Evolutionary conservation across 2,888 invertebrate genomes (phyloP).

Genomic region (Cheiracanthium punctorium): DNA sequence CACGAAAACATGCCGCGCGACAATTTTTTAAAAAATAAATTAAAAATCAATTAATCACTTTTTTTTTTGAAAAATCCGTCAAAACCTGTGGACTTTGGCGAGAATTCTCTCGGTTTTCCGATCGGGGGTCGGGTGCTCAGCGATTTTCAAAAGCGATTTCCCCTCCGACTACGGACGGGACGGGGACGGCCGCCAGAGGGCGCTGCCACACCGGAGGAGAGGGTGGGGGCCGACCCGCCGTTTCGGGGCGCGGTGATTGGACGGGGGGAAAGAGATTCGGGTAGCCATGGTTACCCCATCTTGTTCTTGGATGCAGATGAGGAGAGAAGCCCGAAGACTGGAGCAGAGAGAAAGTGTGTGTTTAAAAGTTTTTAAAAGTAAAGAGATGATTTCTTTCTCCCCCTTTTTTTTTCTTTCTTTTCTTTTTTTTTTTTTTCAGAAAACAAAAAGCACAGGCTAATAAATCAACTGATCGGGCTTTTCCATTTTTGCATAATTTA

Average conservation of each 20-base stretch:
- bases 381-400: background rate
- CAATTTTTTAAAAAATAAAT: background rate
- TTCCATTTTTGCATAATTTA: too few relatives aligned
- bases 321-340: background rate
- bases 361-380: background rate
- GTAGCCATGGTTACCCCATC: constrained; percentile 62
- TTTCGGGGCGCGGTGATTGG: constrained; percentile 46
- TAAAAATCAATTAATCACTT: background rate
- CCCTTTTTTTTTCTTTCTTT: too few relatives aligned
- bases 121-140: constrained; percentile 17
- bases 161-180: background rate
- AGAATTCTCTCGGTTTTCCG: background rate
- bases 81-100: background rate
- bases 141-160: constrained; percentile 29
- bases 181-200: constrained; percentile 28
- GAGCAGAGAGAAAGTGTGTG: background rate
- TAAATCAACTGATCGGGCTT: too few relatives aligned
- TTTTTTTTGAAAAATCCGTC: background rate
- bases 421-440: too few relatives aligned
- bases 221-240: constrained; percentile 43
- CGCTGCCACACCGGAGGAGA: constrained; percentile 31
- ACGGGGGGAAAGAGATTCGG: constrained; percentile 2
- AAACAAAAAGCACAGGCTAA: too few relatives aligned
- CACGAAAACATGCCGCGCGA: background rate
- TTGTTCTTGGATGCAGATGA: background rate